A percentile compares a stretch with the other conserved stretches of the same genome.
These are phyloP conservation scores for Gadopsis marmoratus DNA, from an alignment of 2,797 vertebrate species.

Conservation along the genomic window DNA sequence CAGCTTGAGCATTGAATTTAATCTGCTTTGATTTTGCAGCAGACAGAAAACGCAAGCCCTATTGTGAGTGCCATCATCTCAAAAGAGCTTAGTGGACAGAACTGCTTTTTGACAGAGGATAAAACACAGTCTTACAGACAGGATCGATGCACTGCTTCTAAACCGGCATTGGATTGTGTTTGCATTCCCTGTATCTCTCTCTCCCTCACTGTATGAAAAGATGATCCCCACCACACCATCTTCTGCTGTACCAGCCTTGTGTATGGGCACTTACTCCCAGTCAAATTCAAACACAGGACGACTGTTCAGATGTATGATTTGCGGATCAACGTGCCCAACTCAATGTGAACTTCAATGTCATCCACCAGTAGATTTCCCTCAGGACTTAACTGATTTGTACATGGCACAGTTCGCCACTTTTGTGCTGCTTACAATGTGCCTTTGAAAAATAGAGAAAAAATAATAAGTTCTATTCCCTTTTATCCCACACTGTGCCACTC, in stretches of 20 bases:
- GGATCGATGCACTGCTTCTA: constrained; percentile 62
- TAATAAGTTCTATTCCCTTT: constrained; percentile 80
- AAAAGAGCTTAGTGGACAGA: constrained; percentile 74
- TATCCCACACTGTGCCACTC: constrained; percentile 73
- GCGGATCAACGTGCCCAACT: constrained; percentile 55
- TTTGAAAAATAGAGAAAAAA: constrained; percentile 77
- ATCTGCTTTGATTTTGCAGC: constrained; percentile 75
- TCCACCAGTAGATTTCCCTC: constrained; percentile 78
- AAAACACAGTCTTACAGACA: constrained; percentile 63
- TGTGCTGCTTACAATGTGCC: constrained; percentile 80
- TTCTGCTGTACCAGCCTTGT: constrained; percentile 32
- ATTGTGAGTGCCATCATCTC: constrained; percentile 66
- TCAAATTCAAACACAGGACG: constrained; percentile 46
- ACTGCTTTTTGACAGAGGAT: constrained; percentile 71
- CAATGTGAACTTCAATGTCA: constrained; percentile 81
- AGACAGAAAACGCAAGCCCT: constrained; percentile 52
- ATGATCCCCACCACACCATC: constrained; percentile 39
- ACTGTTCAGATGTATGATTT: constrained; percentile 71
- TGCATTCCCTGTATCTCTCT: constrained; percentile 40
- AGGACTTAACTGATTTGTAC: constrained; percentile 80
- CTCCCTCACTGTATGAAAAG: constrained; percentile 56
- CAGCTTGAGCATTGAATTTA: constrained; percentile 61
- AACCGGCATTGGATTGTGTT: constrained; percentile 55
- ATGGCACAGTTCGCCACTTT: constrained; percentile 75
- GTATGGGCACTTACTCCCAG: constrained; percentile 53